Percentiles rank a stretch among this genome's conserved stretches.
phyloP scores from a whole-genome alignment of 2,113 vertebrate genomes.

The Callocephalon fimbriatum region DNA sequence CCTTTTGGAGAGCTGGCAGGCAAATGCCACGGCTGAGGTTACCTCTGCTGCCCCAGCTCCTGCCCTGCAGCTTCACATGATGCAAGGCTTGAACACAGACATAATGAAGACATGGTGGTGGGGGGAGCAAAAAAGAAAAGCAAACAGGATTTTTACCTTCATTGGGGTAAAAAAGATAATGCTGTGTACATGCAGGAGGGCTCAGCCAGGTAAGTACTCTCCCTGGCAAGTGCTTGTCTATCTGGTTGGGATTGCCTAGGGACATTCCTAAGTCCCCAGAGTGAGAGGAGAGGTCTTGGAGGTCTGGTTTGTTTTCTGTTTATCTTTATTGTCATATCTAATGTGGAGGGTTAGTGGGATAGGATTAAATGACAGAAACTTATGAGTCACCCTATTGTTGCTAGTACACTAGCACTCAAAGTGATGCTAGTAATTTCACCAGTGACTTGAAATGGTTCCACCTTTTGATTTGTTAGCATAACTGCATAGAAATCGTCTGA shows the following conservation, averaged over 20 bases:
- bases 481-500: background rate
- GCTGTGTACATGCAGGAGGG: background rate
- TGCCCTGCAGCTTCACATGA: background rate
- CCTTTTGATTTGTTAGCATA: background rate
- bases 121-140: background rate
- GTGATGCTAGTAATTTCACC: background rate
- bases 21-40: background rate
- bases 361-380: background rate
- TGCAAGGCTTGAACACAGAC: rapidly evolving
- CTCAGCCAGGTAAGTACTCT: background rate
- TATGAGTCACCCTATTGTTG: background rate
- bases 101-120: rapidly evolving
- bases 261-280: background rate
- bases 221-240: background rate
- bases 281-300: background rate
- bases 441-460: background rate
- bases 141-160: background rate
- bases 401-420: background rate
- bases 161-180: background rate
- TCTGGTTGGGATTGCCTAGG: background rate
- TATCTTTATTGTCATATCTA: background rate
- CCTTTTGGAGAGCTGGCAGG: background rate
- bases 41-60: rapidly evolving
- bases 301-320: background rate
- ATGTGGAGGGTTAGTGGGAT: background rate